Evolutionary conservation across 30 jellyfish, hydroid and myxozoan species (phyloP), one percentile per base, ranked within the genome.

Genomic region (Sanderia malayensis): DNA sequence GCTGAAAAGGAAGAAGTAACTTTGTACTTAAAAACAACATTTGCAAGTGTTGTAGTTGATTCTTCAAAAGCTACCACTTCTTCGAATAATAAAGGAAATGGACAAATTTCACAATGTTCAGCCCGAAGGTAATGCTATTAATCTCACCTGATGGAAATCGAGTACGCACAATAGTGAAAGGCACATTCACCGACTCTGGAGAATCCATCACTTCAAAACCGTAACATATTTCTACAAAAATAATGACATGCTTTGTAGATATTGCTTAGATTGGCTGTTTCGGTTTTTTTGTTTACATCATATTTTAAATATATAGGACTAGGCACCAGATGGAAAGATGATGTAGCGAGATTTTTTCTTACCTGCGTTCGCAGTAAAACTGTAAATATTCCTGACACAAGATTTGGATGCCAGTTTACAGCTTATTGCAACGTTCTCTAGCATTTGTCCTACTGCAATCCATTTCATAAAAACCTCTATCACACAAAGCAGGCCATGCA

Each of bases 141-240:
- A 15, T 20, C 18, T 24, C 20, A 46, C 61, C 61, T 46, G 61
- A 15, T 2, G 61, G 61, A 2, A 46, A 46, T 46, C 61, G 61
- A 1, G 61, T 46, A 20, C 61, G 61, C 61, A 46, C 61, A 46
- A 46, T 46, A 46, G 61, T 46, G 61, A 46, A 46, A 15, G 61
- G 61, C 20, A 46, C 61, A 46, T 46, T 46, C 18, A 24, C 23
- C 18, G 61, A 46, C 61, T 46, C 61, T 46, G 18, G 61, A 46
- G 23, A 24, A 15, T 46, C 2, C 61, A 46, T 46, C 20, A 46
- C 61, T 24, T 46, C 61, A 24, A 46, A 46, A 15, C 61, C 61
- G 20, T 46, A 46, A 2, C 61, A 46, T 15, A 46, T 46, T 2
- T 46, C 61, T 46, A 20, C 23, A 46, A 20, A 20, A 46, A 46